Conservation (phyloP, 2,888 invertebrate species). For the Zygaena filipendulae region DNA sequence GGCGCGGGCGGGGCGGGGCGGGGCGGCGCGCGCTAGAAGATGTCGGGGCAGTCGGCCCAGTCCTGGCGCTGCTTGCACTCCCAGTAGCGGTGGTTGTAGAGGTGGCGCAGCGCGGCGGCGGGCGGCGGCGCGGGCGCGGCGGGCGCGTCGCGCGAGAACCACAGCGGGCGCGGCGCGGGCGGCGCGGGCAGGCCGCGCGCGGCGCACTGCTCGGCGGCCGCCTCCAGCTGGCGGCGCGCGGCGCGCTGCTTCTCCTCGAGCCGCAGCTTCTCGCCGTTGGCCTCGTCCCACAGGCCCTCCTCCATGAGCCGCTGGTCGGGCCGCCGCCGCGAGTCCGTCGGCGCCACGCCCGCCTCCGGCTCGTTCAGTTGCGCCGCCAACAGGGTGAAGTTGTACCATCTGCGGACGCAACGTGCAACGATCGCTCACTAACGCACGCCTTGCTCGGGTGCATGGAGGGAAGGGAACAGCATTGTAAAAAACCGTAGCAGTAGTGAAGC, state of each 20-base stretch:
- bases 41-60: constrained; percentile 93
- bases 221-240: constrained; percentile 80
- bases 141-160: constrained; percentile 90
- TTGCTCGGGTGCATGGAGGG: too few species aligned
- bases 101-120: constrained; percentile 72
- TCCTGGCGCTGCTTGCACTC: constrained; percentile 86
- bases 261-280: constrained; percentile 82
- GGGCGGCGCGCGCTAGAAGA: constrained; percentile 72
- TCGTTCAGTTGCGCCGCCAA: constrained; percentile 98
- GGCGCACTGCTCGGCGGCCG: constrained; percentile 78
- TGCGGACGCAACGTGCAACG: too few species aligned
- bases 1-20: constrained; percentile 69
- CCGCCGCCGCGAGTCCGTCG: constrained; percentile 91
- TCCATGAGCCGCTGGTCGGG: constrained; percentile 99
- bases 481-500: too few species aligned
- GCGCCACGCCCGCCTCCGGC: constrained; percentile 90
- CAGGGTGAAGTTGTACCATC: constrained; percentile 93
- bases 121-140: constrained; percentile 67
- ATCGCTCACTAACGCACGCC: too few species aligned
- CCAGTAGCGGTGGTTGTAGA: constrained; percentile 94
- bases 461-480: too few species aligned
- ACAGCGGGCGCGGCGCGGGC: constrained; percentile 80
- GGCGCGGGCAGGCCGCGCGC: constrained; percentile 71
- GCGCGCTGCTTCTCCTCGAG: constrained; percentile 97
- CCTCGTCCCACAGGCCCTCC: constrained; percentile 90